Evolutionary conservation across 2,888 invertebrate species (phyloP), one percentile per base, ranked within the genome.

Genomic region (Drosophila multiciliata): DNA sequence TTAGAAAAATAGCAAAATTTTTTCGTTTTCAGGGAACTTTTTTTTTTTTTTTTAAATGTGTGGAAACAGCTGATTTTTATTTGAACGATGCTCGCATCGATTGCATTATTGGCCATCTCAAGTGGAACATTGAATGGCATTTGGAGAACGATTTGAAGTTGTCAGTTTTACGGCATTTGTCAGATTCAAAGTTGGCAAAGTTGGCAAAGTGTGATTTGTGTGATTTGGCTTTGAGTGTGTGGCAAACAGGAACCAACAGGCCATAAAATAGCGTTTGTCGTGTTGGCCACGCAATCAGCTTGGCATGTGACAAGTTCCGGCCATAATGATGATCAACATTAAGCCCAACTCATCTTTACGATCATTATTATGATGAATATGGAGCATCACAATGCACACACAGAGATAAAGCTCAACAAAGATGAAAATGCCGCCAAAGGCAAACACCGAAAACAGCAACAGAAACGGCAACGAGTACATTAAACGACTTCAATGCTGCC

Each of bases 251-350:
- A 80, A 80, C 80, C 82, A 79, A 80, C 80, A 80, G 72, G 59
- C 42, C 82, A 75, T 80, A 80, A 80, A 80, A 78, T 15, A 33
- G 26, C 17, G 26, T 49, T 26, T 15, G 57, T 40, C 50, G 53
- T 40, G 17, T 40, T 15, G 59, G 70, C 64, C 75, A 82, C 75
- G 75, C 67, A 68, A 82, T 69, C 45, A 48, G 50, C 64, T 65
- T 78, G 85, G 83, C 87, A 85, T 88, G 85, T 86, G 87, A 73
- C 85, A 83, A 85, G 90, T 85, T 85, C 85, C 85, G 85, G 85
- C 77, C 87, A 73, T 75, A 79, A 77, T 82, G 87, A 83, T 61
- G 63, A 84, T 79, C 65, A 86, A 71, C 67, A 84, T 71, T 49
- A 72, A 62, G 38, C 63, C 29, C 62, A 45, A 53, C 58, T 75